These are phyloP conservation scores for Euproctis similis DNA, from an alignment of 2,888 invertebrate species.

Conservation along the genomic window DNA sequence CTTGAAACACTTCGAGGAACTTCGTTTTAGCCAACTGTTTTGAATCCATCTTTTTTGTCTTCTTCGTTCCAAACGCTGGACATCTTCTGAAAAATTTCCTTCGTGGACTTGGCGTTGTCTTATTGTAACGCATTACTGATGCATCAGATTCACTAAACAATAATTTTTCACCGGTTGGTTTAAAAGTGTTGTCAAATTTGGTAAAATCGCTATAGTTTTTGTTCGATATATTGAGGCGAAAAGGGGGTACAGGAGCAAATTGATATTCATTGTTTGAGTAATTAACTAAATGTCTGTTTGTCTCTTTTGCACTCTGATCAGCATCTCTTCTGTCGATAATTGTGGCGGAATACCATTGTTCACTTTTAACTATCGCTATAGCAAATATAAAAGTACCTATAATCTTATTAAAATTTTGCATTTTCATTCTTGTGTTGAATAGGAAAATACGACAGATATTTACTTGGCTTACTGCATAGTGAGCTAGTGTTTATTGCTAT, in stretches of 20 bases:
- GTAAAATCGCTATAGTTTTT: slow-evolving; percentile 3
- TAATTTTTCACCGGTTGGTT: neutral
- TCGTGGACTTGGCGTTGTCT: slow-evolving; percentile 28
- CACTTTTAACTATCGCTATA: slow-evolving; percentile 22
- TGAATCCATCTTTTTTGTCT: slow-evolving; percentile 7
- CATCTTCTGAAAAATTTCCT: slow-evolving; percentile 28
- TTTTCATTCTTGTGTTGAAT: slow-evolving; percentile 10
- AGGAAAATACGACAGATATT: neutral
- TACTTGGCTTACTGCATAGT: slow-evolving; percentile 10
- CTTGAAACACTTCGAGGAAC: slow-evolving; percentile 81
- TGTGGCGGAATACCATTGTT: slow-evolving; percentile 45
- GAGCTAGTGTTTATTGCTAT: slow-evolving; percentile 17
- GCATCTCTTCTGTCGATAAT: slow-evolving; percentile 19
- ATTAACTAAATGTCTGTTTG: slow-evolving; percentile 2
- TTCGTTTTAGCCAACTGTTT: slow-evolving; percentile 28
- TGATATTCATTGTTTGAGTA: slow-evolving; percentile 9
- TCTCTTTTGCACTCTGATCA: slow-evolving; percentile 6
- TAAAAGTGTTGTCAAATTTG: too few species aligned
- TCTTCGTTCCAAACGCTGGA: neutral
- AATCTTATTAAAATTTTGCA: slow-evolving; percentile 16
- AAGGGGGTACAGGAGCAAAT: slow-evolving; percentile 12
- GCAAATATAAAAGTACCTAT: slow-evolving; percentile 14
- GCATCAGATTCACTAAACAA: slow-evolving; percentile 9
- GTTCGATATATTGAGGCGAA: slow-evolving; percentile 7
- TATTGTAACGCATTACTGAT: slow-evolving; percentile 20